Evolutionary conservation across 2,797 vertebrate genomes (phyloP), one percentile per base, ranked within the genome.

Genomic region (Dendrocincla fuliginosa): DNA sequence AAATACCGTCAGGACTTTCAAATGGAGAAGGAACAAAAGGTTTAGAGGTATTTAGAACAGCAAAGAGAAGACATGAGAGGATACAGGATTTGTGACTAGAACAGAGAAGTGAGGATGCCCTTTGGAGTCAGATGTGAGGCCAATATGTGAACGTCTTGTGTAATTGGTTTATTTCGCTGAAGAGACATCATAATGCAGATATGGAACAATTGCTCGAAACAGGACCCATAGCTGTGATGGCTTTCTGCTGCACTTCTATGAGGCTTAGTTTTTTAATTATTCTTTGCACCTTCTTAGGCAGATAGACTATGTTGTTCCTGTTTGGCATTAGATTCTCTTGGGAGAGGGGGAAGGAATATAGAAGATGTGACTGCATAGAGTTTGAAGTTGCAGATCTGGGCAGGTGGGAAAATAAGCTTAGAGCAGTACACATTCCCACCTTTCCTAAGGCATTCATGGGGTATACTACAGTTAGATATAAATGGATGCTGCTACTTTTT

Each of bases 351-450:
- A 75, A 33, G 30, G 22, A 69, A 28, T 50, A 17, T 41, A 25
- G 19, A 79, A 53, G 14, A 71, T 37, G 13, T 39, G 49, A 22
- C 56, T 9, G 2, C 53, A 12, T 24, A 49, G 24, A 75, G 28
- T 50, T 24, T 0, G 0, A 73, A 69, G 59, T 25, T 76, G 52
- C 4, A 15, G 28, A 27, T 55, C 47, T 35, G 50, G 23, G 28
- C 46, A 59, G 52, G 20, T 44, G 14, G 73, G 37, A 95, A 63
- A 55, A 76, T 42, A 24, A 57, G 10, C n/a, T 59, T 63, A 24
- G 35, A 65, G 41, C 16, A 49, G 3, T 59, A 14, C 24, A 13
- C 32, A 37, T 71, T 80, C 25, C 19, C 42, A 56, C 39, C 23
- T 88, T 86, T 76, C 59, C 39, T 47, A 46, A 64, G n/a, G 42